Conservation (phyloP, 1,140 invertebrate species). For the Heterodera carotae region DNA sequence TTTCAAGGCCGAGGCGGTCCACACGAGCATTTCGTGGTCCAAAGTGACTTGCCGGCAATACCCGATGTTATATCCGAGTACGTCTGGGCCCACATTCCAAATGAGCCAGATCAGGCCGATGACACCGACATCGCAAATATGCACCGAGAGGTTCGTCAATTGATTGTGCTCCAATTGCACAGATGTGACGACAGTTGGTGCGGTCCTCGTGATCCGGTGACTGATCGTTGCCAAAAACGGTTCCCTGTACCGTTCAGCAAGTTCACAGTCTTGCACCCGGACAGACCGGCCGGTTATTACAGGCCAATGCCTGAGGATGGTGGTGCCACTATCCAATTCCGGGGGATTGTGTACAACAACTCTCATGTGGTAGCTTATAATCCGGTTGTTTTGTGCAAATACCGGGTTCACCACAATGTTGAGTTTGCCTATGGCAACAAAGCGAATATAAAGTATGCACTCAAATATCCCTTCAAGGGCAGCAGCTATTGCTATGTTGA, state of each 20-base stretch:
- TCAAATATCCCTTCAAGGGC: no score
- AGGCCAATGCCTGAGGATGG: no score
- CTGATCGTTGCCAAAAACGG: constrained; percentile 14
- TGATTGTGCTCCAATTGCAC: constrained; percentile 4
- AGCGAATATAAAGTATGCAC: background rate
- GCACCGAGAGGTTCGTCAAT: background rate
- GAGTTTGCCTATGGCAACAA: background rate
- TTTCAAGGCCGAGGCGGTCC: no score
- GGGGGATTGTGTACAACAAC: no score
- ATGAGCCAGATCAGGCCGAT: background rate
- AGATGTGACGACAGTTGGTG: background rate
- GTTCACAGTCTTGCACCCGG: no score
- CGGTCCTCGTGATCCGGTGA: no score
- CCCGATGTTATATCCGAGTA: background rate
- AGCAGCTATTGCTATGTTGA: no score
- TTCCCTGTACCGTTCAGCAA: background rate
- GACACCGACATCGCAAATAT: constrained; percentile 2
- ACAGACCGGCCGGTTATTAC: background rate
- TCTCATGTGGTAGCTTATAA: constrained; percentile 20
- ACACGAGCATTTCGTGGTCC: background rate
- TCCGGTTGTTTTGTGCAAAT: no score
- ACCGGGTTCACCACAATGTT: no score
- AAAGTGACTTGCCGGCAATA: background rate
- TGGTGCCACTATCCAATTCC: no score
- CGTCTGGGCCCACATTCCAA: constrained; percentile 12